Conservation (phyloP, 1,140 invertebrate genomes). For the Macrosteles quadrilineatus region DNA sequence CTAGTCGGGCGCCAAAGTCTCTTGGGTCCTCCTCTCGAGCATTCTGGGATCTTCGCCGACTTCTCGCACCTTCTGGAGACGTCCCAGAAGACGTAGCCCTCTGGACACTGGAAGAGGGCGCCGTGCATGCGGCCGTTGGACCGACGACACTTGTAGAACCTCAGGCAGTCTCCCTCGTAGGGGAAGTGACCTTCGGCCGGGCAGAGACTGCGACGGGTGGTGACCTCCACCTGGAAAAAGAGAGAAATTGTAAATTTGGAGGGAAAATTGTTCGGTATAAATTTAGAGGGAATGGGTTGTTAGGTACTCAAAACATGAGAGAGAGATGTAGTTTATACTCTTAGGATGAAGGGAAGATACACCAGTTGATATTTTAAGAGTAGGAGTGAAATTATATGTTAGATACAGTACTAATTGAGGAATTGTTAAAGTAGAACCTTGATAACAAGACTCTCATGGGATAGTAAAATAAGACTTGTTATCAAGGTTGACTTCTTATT, state of each 20-base stretch:
- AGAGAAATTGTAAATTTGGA: slow-evolving; percentile 39
- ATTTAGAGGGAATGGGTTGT: slow-evolving; percentile 18
- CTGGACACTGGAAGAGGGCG: slow-evolving; percentile 73
- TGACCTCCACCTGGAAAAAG: slow-evolving; percentile 62
- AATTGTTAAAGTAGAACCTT: too few relatives aligned
- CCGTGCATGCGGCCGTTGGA: slow-evolving; percentile 58
- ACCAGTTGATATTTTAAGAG: background rate
- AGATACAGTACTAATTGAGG: too few relatives aligned
- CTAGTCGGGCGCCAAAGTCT: slow-evolving; percentile 33
- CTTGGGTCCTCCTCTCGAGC: slow-evolving; percentile 44
- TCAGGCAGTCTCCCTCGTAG: slow-evolving; percentile 60
- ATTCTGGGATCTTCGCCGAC: slow-evolving; percentile 59
- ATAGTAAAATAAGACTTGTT: too few relatives aligned
- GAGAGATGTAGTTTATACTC: background rate
- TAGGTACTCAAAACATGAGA: background rate
- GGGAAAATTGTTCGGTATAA: slow-evolving; percentile 27
- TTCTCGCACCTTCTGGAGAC: slow-evolving; percentile 74
- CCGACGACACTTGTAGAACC: slow-evolving; percentile 71
- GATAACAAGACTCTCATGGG: too few relatives aligned
- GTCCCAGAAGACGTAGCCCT: slow-evolving; percentile 73
- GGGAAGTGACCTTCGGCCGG: slow-evolving; percentile 68
- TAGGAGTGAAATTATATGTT: too few relatives aligned
- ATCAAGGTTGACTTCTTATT: too few relatives aligned
- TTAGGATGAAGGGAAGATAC: background rate
- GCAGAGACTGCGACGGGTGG: slow-evolving; percentile 59